Conservation (phyloP, 2,888 invertebrate genomes). For the Himalopsyche japonica region DNA sequence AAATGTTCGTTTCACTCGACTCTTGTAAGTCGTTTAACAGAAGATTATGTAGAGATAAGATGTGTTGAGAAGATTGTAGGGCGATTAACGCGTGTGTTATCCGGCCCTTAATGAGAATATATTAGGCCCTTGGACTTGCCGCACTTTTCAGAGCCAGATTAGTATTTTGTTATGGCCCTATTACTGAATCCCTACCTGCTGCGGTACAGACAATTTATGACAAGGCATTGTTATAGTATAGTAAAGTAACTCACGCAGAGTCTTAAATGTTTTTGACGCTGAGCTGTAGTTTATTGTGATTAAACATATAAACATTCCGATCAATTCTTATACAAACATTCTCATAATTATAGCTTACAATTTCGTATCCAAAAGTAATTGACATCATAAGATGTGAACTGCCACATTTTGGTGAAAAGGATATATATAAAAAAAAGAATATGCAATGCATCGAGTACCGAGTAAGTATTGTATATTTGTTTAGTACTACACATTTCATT, state of each 20-base stretch:
- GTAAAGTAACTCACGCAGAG: neutral
- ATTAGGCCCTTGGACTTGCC: slow-evolving; percentile 15
- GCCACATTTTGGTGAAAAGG: no score
- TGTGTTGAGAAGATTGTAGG: slow-evolving; percentile 23
- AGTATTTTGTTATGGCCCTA: neutral
- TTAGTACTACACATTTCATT: no score
- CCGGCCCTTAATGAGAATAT: slow-evolving; percentile 27
- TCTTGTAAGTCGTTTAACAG: neutral
- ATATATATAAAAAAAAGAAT: no score
- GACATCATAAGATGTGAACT: no score
- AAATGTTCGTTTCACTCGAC: neutral
- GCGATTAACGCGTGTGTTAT: slow-evolving; percentile 26
- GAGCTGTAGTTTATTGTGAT: neutral
- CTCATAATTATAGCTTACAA: no score
- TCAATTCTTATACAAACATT: no score
- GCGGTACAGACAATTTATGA: neutral
- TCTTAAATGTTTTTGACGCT: neutral
- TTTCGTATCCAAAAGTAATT: no score
- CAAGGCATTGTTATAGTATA: neutral
- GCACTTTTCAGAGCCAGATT: neutral
- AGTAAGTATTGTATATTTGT: no score
- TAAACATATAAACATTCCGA: no score
- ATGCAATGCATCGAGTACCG: no score
- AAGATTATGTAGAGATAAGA: slow-evolving; percentile 16
- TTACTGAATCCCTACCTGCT: neutral